A percentile compares a stretch with the other conserved stretches of the same genome.
These are phyloP conservation scores for Polylopha cassiicola DNA, from an alignment of 2,888 invertebrate genomes.

Conservation along the genomic window DNA sequence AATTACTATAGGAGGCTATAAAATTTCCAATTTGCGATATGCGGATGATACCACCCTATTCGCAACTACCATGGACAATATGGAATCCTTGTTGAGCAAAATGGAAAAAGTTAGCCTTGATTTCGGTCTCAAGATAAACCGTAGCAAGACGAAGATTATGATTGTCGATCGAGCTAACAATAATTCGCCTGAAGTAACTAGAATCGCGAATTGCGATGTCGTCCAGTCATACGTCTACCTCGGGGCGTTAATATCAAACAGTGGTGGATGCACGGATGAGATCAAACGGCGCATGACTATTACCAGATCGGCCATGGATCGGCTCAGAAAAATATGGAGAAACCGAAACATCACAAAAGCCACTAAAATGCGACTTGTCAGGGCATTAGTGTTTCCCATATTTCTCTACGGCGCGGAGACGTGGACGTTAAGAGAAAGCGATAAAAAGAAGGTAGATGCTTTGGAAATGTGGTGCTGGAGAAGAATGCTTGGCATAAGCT, in stretches of 20 bases:
- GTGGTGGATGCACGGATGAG: conserved; percentile 17
- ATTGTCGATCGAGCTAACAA: conserved; percentile 19
- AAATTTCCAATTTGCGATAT: conserved; percentile 10
- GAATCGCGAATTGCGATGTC: conserved; percentile 19
- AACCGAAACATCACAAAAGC: too few relatives aligned
- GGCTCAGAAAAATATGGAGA: too few relatives aligned
- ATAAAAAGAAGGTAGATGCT: too few relatives aligned
- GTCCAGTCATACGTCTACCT: conserved; percentile 22
- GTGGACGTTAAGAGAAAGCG: too few relatives aligned
- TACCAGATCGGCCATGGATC: too few relatives aligned
- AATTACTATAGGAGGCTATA: background rate
- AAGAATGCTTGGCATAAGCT: too few relatives aligned
- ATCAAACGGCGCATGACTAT: too few relatives aligned
- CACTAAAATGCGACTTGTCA: too few relatives aligned
- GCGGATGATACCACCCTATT: conserved; percentile 17
- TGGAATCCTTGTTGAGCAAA: conserved; percentile 1
- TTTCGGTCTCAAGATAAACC: conserved; percentile 16
- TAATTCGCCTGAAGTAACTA: conserved; percentile 19
- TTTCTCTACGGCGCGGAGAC: too few relatives aligned
- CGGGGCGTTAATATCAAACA: conserved; percentile 17
- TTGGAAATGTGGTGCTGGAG: too few relatives aligned
- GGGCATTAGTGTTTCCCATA: too few relatives aligned
- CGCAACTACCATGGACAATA: conserved; percentile 4
- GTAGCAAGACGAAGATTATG: conserved; percentile 21
- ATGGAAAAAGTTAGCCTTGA: conserved; percentile 8